A percentile compares a stretch with the other conserved stretches of the same genome.
phyloP scores from a whole-genome alignment of 2,888 invertebrate genomes.

The Drosophila anomalata region DNA sequence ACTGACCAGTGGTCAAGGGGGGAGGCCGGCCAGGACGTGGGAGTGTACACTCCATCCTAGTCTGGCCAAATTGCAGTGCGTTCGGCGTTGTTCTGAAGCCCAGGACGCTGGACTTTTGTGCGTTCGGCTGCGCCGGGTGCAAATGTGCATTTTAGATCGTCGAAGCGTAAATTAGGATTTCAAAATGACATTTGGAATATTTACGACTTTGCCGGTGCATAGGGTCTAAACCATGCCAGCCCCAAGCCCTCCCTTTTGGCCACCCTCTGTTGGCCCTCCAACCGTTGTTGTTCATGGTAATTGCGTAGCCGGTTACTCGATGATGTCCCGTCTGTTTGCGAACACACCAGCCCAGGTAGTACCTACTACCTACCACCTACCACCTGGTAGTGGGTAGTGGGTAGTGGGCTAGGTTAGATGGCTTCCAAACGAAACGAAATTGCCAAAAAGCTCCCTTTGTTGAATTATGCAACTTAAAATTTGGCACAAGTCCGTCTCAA shows the following conservation, averaged over 20 bases:
- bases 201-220: slow-evolving; percentile 80
- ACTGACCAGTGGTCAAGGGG: slow-evolving; percentile 36
- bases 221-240: slow-evolving; percentile 30
- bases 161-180: slow-evolving; percentile 84
- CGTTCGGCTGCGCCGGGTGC: slow-evolving; percentile 56
- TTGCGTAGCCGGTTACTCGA: slow-evolving; percentile 63
- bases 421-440: slow-evolving; percentile 13
- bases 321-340: slow-evolving; percentile 56
- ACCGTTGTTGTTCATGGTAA: slow-evolving; percentile 79
- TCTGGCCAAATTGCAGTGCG: slow-evolving; percentile 71
- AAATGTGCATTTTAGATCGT: slow-evolving; percentile 82
- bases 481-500: slow-evolving; percentile 68
- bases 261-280: slow-evolving; percentile 10
- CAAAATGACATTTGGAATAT: slow-evolving; percentile 84
- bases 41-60: not conserved
- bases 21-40: not conserved
- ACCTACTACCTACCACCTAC: not conserved
- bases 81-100: slow-evolving; percentile 47
- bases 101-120: slow-evolving; percentile 54
- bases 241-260: not conserved
- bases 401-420: not conserved
- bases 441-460: slow-evolving; percentile 63
- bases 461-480: slow-evolving; percentile 79
- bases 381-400: not conserved
- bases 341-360: slow-evolving; percentile 25